Base-by-base conservation (phyloP, 2,113 vertebrate species). In the Pardalotus punctatus region DNA sequence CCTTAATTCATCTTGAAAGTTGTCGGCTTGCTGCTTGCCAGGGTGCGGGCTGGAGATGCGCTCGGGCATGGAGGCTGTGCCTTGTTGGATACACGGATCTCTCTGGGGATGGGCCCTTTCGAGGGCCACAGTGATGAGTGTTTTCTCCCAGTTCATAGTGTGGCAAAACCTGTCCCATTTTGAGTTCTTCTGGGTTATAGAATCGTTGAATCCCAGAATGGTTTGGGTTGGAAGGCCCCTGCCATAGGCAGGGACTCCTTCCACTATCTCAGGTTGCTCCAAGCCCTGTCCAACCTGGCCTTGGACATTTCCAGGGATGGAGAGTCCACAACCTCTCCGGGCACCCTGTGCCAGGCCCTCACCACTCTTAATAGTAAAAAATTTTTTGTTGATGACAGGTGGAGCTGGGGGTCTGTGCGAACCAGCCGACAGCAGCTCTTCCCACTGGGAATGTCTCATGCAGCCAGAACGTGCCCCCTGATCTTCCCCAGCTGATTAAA, bases 51-150 rank as follows among this genome's bases (percentile, higher is more conserved):
- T 61, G 86, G 42, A 28, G 86, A 9, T n/a, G 4, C 0, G 2
- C 90, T 61, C 5, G 1, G 10, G 50, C 4, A 1, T 33, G 28
- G 43, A 14, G 60, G 1, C 56, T 35, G 53, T 36, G 24, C 78
- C 78, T 35, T 0, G 0, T 9, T 0, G 0, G 14, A 12, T 5
- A 1, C 47, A 5, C 0, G 5, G 5, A 12, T 21, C 50, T 24
- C n/a, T 6, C 7, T 0, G 0, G 11, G 61, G 17, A 25, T 6
- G 57, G 79, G 27, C 50, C 42, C 7, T 2, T 11, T 9, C 1
- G 1, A 73, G 36, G 56, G 22, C 19, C 16, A 1, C 2, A 1
- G 3, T 0, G 28, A 3, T 4, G 57, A 1, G 11, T 13, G 42
- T 7, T 29, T 60, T n/a, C n/a, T 58, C 45, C 35, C 21, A 5